phyloP scores from a whole-genome alignment of 1,140 invertebrate species.

The Ostrea edulis region DNA sequence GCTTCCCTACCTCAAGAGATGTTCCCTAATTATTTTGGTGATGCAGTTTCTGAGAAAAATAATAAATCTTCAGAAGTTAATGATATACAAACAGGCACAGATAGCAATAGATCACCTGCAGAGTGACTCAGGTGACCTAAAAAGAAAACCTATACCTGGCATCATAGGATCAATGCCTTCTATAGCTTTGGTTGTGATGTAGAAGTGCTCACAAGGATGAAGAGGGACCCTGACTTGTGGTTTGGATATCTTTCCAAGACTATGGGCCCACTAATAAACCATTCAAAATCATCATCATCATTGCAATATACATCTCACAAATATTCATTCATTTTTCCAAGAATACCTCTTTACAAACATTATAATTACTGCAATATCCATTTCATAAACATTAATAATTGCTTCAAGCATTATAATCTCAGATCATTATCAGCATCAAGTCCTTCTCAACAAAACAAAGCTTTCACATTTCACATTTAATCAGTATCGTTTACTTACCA shows the following conservation, averaged over 20 bases:
- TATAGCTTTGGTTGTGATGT: conserved; percentile 91
- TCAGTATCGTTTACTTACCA: conserved; percentile 80
- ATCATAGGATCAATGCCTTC: conserved; percentile 77
- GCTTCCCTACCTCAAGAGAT: too few species aligned
- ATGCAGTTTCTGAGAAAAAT: too few species aligned
- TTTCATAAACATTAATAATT: too few species aligned
- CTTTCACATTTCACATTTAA: too few species aligned
- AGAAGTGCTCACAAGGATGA: conserved; percentile 96
- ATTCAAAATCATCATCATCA: not conserved
- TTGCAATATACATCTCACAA: not conserved
- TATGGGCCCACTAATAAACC: conserved; percentile 83
- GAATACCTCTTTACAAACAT: too few species aligned
- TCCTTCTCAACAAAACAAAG: too few species aligned
- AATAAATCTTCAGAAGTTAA: not conserved
- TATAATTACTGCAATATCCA: too few species aligned
- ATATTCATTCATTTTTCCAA: too few species aligned
- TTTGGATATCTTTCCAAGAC: conserved; percentile 89
- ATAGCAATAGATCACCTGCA: not conserved
- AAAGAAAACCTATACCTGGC: conserved; percentile 76
- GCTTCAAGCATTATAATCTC: too few species aligned
- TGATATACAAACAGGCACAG: not conserved
- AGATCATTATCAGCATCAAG: too few species aligned
- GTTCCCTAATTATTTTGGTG: too few species aligned
- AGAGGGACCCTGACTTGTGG: conserved; percentile 94
- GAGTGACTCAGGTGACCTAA: not conserved